Percentiles rank a stretch among this genome's conserved stretches.
These are phyloP conservation scores for Platalea minor DNA, from an alignment of 2,797 vertebrate genomes.

Conservation along the genomic window DNA sequence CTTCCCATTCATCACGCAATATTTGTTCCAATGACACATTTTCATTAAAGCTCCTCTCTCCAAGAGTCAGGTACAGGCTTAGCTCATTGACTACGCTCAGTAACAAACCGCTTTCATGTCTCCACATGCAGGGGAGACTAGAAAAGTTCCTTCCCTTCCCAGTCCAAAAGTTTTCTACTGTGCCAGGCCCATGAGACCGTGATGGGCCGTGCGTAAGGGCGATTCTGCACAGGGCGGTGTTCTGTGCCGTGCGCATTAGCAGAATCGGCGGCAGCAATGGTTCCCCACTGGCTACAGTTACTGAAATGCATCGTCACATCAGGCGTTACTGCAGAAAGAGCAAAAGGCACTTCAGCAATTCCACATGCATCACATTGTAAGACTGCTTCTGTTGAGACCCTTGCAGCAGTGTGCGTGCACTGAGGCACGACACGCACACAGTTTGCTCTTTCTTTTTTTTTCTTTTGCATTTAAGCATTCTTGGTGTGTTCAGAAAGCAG, in stretches of 20 bases:
- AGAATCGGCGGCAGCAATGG: rapidly evolving
- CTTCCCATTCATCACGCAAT: not conserved
- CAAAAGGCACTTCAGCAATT: not conserved
- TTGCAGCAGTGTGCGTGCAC: not conserved
- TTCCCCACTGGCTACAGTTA: not conserved
- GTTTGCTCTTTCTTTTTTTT: too few species aligned
- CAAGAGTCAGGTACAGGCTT: not conserved
- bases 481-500: not conserved
- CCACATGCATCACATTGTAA: not conserved
- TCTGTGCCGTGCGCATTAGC: rapidly evolving
- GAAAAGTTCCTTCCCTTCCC: not conserved
- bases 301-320: not conserved
- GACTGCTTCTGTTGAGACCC: not conserved
- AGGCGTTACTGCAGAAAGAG: not conserved
- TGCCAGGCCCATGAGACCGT: rapidly evolving
- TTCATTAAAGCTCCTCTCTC: not conserved
- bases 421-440: too few species aligned
- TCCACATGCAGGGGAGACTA: not conserved
- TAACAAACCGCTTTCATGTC: rapidly evolving
- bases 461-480: not conserved
- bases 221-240: rapidly evolving
- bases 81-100: not conserved
- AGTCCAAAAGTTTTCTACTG: not conserved
- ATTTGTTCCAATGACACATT: not conserved
- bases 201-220: rapidly evolving